Evolutionary conservation across 2,888 invertebrate species (phyloP).

Genomic region (Heliothis peltigera): DNA sequence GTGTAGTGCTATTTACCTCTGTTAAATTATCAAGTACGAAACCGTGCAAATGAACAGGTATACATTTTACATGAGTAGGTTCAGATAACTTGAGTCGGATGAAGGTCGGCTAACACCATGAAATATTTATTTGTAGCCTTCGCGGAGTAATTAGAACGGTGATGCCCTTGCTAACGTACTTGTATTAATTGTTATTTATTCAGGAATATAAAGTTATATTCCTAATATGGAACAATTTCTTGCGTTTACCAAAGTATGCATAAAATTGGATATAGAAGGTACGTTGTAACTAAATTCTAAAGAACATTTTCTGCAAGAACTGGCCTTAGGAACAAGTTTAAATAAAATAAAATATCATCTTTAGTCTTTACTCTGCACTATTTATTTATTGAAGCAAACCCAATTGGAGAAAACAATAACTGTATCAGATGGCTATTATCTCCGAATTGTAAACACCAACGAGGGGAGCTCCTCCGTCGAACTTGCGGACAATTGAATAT

Average conservation of each 20-base stretch:
- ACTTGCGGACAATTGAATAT: conserved; percentile 22
- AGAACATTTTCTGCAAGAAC: too few relatives aligned
- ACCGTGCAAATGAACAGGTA: conserved; percentile 38
- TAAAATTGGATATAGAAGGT: too few relatives aligned
- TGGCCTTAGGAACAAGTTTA: too few relatives aligned
- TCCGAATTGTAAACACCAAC: conserved; percentile 47
- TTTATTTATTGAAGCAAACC: conserved; percentile 34
- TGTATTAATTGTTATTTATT: conserved; percentile 13
- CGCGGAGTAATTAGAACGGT: conserved; percentile 21
- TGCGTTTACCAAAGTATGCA: too few relatives aligned
- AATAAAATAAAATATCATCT: too few relatives aligned
- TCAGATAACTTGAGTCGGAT: conserved; percentile 36
- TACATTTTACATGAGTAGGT: conserved; percentile 53
- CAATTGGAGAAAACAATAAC: conserved; percentile 35
- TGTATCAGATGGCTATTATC: conserved; percentile 44
- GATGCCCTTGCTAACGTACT: conserved; percentile 7
- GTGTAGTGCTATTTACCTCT: conserved; percentile 28
- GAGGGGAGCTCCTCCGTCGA: conserved; percentile 13
- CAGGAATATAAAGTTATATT: not conserved
- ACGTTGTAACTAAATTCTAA: too few relatives aligned
- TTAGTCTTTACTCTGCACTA: conserved; percentile 16
- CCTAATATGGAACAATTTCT: conserved; percentile 4
- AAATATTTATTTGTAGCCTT: conserved; percentile 51
- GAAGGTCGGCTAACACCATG: conserved; percentile 11
- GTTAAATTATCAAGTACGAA: conserved; percentile 39